Evolutionary conservation across 2,888 invertebrate species (phyloP).

Genomic region (Opisthograptis luteolata): DNA sequence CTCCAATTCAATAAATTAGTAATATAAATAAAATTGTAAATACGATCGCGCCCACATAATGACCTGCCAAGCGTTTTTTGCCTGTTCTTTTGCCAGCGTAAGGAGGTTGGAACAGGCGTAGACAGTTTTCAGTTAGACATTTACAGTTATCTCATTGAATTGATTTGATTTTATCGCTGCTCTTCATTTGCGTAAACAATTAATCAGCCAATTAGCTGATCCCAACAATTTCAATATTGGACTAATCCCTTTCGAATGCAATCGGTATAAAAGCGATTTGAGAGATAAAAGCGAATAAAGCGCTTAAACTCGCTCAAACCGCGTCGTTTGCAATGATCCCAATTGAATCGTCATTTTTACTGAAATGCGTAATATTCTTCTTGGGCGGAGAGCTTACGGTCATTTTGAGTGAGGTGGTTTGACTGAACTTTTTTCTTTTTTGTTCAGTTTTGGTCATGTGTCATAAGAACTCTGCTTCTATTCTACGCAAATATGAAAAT

Average conservation of each 20-base stretch:
- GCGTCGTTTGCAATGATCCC: slow-evolving; percentile 34
- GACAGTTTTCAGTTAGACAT: too few species aligned
- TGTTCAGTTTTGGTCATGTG: too few species aligned
- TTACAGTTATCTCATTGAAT: too few species aligned
- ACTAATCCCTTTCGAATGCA: slow-evolving; percentile 18
- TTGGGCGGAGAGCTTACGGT: not conserved
- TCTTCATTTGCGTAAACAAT: slow-evolving; percentile 9
- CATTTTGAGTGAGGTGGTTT: not conserved
- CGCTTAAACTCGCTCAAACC: slow-evolving; percentile 24
- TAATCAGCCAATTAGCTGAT: slow-evolving; percentile 19
- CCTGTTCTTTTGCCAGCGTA: too few species aligned
- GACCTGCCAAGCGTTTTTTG: too few species aligned
- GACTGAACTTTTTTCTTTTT: not conserved
- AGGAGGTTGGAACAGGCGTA: too few species aligned
- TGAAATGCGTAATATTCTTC: slow-evolving; percentile 39
- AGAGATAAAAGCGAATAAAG: slow-evolving; percentile 19
- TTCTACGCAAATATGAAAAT: too few species aligned
- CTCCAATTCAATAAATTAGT: too few species aligned
- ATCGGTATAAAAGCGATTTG: slow-evolving; percentile 23
- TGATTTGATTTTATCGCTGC: not conserved
- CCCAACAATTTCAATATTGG: slow-evolving; percentile 18
- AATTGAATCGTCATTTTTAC: slow-evolving; percentile 44
- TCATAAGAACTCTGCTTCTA: too few species aligned
- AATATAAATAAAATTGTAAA: too few species aligned
- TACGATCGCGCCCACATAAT: too few species aligned